Evolutionary conservation across 2,888 invertebrate genomes (phyloP), one percentile per base, ranked within the genome.

Genomic region (Pyrrhia umbra): DNA sequence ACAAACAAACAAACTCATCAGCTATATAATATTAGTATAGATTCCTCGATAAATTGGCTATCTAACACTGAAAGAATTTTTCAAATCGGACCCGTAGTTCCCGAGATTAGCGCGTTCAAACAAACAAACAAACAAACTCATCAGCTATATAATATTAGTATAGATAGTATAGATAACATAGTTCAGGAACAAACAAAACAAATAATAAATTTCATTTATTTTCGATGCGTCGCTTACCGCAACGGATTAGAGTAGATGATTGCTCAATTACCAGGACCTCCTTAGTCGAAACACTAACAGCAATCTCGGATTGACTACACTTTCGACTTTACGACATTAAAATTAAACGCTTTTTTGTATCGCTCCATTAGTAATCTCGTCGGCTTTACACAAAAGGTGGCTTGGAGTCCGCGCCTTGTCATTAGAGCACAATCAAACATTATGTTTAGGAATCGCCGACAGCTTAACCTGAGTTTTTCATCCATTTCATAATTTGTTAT

Each of bases 251-350:
- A 93, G 92, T 90, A 93, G 92, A 93, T 93, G 92, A 95, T 95
- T 95, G 95, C 94, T 95, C 95, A 94, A 95, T 95, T 94, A 94
- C 92, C 87, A 90, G 91, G 94, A 94, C 94, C 94, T 94, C 94
- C 94, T 94, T 94, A 94, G 94, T 92, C 88, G 94, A 93, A 88
- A 87, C 88, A 90, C 88, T 90, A 90, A 87, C 88, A 86, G 83
- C 85, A 80, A 82, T 81, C 75, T 75, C 71, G 62, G 77, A 79
- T 79, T 78, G 77, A 80, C 79, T 74, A 83, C 80, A 93, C 88
- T 91, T 86, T 90, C 85, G 80, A 92, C 93, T 89, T 89, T 94
- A 94, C 80, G 77, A 75, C 77, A 68, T 80, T 85, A 76, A 75
- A 63, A 82, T 90, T 92, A 93, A 88, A 89, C 81, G 83, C 88